Evolutionary conservation across 2,888 invertebrate genomes (phyloP), one percentile per base, ranked within the genome.

Genomic region (Panzeria rudis): DNA sequence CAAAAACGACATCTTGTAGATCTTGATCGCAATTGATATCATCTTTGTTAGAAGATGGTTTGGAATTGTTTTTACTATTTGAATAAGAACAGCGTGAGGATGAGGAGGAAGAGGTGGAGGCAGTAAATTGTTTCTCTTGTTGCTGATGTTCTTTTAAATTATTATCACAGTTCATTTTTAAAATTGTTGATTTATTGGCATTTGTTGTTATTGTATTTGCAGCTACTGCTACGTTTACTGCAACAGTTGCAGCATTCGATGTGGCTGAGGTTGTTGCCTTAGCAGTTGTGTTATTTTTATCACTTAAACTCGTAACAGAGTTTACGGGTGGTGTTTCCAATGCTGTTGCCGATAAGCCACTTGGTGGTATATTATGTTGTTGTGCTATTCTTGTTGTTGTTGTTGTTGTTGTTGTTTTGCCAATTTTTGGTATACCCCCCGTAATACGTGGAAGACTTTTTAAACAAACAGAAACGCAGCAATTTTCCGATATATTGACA

Each of bases 371-470:
- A 86, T 25, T 54, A 35, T 61, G 64, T 47, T 25, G 61, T 25
- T 52, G 78, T 29, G 71, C 75, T 76, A 73, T 64, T 66, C 83
- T 84, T 80, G 86, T n/a, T 38, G 86, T 41, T 4, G 86, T 38
- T 3, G 71, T 77, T 76, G 76, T 64, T 66, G 84, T 84, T 80
- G 86, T n/a, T 38, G 86, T 41, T 4, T 83, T 47, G 32, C 89
- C 88, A 41, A 92, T 93, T 25, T 93, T 92, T 8, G 97, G 97
- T 88, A 97, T 94, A 59, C 95, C 94, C 41, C 94, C 94, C 85
- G 96, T 95, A 88, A 95, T 94, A 54, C 98, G 94, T 29, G 97
- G 97, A 88, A 97, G 93, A 92, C 95, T 95, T 91, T 95, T 93
- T 75, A 95, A 93, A 38, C 94, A 93, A 69, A 96, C 93, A 86